Conservation (phyloP, 2,888 invertebrate species). For the Fabriciana adippe region DNA sequence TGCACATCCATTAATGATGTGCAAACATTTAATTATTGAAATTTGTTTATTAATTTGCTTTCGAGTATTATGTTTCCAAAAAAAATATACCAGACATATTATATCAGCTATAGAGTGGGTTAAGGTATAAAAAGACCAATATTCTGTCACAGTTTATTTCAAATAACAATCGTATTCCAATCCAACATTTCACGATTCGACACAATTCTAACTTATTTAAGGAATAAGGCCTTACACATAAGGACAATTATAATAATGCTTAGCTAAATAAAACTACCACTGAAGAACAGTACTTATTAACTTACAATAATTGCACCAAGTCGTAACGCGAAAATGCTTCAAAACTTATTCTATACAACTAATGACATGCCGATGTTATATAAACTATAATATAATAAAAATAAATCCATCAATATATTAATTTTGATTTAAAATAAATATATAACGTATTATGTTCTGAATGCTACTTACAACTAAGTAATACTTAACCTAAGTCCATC, state of each 20-base stretch:
- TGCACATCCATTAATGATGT: too few species aligned
- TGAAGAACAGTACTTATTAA: constrained; percentile 56
- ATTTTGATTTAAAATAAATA: constrained; percentile 41
- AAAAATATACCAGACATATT: too few species aligned
- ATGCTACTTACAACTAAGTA: constrained; percentile 48
- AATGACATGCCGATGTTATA: constrained; percentile 48
- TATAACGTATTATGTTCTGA: constrained; percentile 31
- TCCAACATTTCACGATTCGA: constrained; percentile 50
- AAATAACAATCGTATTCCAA: constrained; percentile 61
- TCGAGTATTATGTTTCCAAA: background rate
- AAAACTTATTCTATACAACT: constrained; percentile 46
- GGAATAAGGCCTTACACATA: constrained; percentile 51
- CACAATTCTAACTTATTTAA: constrained; percentile 48
- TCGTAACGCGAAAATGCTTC: constrained; percentile 68
- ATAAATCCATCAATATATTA: constrained; percentile 45
- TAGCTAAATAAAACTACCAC: constrained; percentile 45
- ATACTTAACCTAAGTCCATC: constrained; percentile 46
- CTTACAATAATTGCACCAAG: constrained; percentile 70
- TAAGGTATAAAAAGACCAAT: constrained; percentile 50
- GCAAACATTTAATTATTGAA: too few species aligned
- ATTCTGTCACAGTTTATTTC: constrained; percentile 64
- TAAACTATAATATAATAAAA: constrained; percentile 45
- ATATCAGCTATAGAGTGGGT: background rate
- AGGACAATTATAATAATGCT: constrained; percentile 36
- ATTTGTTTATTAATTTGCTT: too few species aligned